phyloP scores from a whole-genome alignment of 2,888 invertebrate genomes.

The Pteria penguin region DNA sequence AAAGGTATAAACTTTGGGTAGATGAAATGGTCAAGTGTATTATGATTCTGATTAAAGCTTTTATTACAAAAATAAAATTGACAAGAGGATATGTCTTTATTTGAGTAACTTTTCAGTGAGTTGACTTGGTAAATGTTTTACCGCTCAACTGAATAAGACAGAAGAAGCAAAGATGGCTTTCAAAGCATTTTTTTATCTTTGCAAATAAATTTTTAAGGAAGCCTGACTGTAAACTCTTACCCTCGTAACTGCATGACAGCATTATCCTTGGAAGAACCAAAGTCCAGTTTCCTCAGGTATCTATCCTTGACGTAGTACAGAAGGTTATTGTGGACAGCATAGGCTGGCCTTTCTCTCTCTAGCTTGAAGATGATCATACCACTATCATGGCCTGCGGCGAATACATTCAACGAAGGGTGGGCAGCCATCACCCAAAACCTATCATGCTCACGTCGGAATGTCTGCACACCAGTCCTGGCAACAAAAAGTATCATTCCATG shows the following conservation, averaged over 20 bases:
- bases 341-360: conserved; percentile 97
- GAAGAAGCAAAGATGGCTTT: too few species aligned
- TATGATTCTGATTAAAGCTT: too few species aligned
- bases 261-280: conserved; percentile 94
- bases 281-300: conserved; percentile 93
- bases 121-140: too few species aligned
- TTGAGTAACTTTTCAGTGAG: too few species aligned
- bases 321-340: conserved; percentile 94
- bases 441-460: conserved; percentile 92
- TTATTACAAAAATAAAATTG: too few species aligned
- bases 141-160: too few species aligned
- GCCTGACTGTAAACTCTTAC: too few species aligned
- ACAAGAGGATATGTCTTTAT: too few species aligned
- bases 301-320: conserved; percentile 98
- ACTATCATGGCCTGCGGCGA: conserved; percentile 98
- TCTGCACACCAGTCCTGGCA: conserved; percentile 79
- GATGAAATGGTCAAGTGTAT: too few species aligned
- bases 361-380: conserved; percentile 96
- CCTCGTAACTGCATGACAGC: conserved; percentile 95
- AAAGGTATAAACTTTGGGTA: too few species aligned
- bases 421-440: conserved; percentile 98
- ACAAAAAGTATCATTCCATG: not conserved
- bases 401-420: conserved; percentile 96
- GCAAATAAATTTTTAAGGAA: too few species aligned
- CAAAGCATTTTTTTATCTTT: too few species aligned